These are phyloP conservation scores for Galendromus occidentalis DNA, from an alignment of 1,140 invertebrate genomes.

Conservation along the genomic window DNA sequence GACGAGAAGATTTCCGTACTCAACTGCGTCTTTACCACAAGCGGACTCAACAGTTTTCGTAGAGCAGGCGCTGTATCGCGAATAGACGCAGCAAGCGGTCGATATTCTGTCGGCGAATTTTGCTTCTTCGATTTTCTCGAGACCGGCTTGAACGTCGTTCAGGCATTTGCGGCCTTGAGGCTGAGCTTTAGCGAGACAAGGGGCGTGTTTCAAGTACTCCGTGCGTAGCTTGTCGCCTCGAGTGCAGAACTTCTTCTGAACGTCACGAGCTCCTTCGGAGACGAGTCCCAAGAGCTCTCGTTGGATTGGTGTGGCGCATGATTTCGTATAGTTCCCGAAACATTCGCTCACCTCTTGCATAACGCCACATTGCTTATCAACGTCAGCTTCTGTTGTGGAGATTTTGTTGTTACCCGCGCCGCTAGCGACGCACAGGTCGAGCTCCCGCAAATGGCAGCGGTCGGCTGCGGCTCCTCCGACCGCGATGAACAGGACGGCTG, in stretches of 20 bases:
- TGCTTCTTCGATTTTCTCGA: conserved; percentile 1
- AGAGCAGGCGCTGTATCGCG: conserved; percentile 15
- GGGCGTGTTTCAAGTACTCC: conserved; percentile 17
- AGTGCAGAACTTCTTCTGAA: conserved; percentile 10
- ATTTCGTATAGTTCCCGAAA: conserved; percentile 18
- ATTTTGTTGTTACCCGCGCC: conserved; percentile 19
- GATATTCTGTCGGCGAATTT: conserved; percentile 4
- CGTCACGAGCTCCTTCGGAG: background rate
- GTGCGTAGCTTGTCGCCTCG: background rate
- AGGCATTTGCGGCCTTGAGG: conserved; percentile 8
- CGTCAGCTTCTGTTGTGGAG: conserved; percentile 8
- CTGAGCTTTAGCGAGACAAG: conserved; percentile 16
- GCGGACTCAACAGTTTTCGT: background rate
- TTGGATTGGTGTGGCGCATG: conserved; percentile 16
- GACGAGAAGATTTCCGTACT: background rate
- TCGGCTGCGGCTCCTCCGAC: background rate
- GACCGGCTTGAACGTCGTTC: conserved; percentile 6
- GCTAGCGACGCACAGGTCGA: conserved; percentile 21
- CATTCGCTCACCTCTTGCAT: conserved; percentile 20
- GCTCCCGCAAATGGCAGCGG: conserved; percentile 19
- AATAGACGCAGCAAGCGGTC: conserved; percentile 16
- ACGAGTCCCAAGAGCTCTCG: conserved; percentile 14
- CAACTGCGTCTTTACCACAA: background rate
- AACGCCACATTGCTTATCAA: conserved; percentile 13
- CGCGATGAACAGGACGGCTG: background rate